Percentiles rank a stretch among this genome's conserved stretches.
Evolutionary conservation across 1,140 invertebrate species (phyloP).

Genomic region (Sitobion miscanthi): DNA sequence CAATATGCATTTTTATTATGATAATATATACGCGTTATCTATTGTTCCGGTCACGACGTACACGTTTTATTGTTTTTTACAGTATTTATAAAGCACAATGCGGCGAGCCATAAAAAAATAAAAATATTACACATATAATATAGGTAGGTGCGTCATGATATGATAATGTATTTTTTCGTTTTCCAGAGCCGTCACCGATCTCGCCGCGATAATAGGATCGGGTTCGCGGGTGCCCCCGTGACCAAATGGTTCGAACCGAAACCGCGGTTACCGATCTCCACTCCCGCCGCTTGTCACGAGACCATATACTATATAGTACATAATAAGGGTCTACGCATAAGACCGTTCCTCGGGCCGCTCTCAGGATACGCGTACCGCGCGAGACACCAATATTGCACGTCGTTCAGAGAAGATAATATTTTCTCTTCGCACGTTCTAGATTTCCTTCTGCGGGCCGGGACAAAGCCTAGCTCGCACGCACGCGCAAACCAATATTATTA

Average conservation of each 20-base stretch:
- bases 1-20: background rate
- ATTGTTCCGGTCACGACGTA: conserved; percentile 11
- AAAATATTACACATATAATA: background rate
- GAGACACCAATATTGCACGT: no score
- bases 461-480: background rate
- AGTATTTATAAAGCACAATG: background rate
- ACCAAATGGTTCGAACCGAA: background rate
- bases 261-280: background rate
- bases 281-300: no score
- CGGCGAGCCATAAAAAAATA: background rate
- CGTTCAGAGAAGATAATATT: background rate
- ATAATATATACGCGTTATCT: background rate
- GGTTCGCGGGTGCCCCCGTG: background rate
- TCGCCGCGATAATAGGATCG: background rate
- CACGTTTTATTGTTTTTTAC: conserved; percentile 3
- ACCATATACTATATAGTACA: no score
- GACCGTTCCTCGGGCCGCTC: no score
- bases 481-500: background rate
- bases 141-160: no score
- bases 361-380: no score
- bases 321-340: no score
- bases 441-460: background rate
- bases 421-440: background rate
- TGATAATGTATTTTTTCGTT: background rate
- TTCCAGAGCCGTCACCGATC: background rate